Base-by-base conservation (phyloP, 1,140 invertebrate genomes). In the Drosophila albomicans region DNA sequence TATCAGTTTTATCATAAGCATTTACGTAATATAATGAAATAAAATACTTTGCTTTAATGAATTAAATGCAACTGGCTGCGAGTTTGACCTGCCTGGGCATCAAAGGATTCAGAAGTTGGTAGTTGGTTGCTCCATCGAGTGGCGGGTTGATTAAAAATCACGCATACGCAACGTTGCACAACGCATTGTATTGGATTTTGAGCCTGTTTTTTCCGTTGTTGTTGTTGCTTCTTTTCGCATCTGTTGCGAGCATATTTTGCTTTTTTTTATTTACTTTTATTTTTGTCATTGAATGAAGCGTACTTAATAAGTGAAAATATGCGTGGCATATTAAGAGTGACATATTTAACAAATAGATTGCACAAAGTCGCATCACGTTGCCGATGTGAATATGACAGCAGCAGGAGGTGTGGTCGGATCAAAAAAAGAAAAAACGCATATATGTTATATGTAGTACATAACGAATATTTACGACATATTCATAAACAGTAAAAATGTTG, bases 241-340 rank as follows among this genome's bases (percentile, higher is more conserved):
- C 38, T 41, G 7, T 56, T 56, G 35, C 32, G 49, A 51, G 15
- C 30, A 54, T 64, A 35, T 51, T 13, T 25, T 25, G 20, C 20
- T 25, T 25, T 46, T 46, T 56, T 62, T 41, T 32, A 8, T 73
- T 61, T 61, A 59, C 59, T 51, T 10, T 57, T 48, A 62, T 62
- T 67, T 68, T 54, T 67, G 58, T 32, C 69, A 74, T 69, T 58
- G 78, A 78, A 74, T 71, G 76, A 75, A 75, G 76, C 78, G 76
- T 72, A 81, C 78, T 81, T 81, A 81, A 79, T 81, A 81, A 81
- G 78, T 81, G 78, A 81, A 81, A 81, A 81, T 81, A 71, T 63
- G 76, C 63, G 76, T 75, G 78, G 78, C 78, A 75, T 81, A 81
- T 81, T 79, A 81, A 79, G 78, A 79, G 76, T 81, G 78, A 81